phyloP scores from a whole-genome alignment of 2,797 vertebrate species.

The Fratercula arctica region DNA sequence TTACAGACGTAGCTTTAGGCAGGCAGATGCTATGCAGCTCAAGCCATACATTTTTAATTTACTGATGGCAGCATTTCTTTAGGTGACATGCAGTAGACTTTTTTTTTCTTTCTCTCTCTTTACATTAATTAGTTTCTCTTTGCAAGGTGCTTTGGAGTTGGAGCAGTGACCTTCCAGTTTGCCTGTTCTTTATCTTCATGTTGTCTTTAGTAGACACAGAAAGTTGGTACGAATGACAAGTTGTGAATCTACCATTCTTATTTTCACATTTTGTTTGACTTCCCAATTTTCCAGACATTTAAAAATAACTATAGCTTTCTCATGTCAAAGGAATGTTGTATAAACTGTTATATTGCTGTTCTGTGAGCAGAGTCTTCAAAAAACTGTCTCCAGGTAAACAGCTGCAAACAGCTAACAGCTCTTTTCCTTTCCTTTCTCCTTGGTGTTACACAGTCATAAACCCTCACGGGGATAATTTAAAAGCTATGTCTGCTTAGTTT shows the following conservation, averaged over 20 bases:
- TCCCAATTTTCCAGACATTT: not conserved
- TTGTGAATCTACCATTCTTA: not conserved
- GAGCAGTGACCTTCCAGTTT: not conserved
- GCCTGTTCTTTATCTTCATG: not conserved
- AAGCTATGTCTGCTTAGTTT: not conserved
- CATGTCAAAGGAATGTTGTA: not conserved
- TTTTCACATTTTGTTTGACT: not conserved
- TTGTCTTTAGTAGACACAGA: not conserved
- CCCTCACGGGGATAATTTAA: not conserved
- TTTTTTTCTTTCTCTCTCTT: not conserved
- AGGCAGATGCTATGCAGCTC: conserved; percentile 26
- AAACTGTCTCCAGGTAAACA: not conserved
- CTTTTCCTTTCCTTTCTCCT: not conserved
- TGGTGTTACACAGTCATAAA: not conserved
- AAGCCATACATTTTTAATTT: conserved; percentile 53
- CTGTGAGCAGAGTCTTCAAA: not conserved
- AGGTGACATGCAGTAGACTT: not conserved
- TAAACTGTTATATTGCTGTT: not conserved
- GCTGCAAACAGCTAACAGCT: not conserved
- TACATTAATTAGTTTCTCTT: conserved; percentile 13
- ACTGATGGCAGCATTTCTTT: not conserved
- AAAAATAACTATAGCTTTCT: not conserved
- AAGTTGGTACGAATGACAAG: not conserved
- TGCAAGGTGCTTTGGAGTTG: not conserved
- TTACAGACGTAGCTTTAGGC: not conserved